These are phyloP conservation scores for Cylindroiulus punctatus DNA, from an alignment of 2,888 invertebrate species.

Conservation along the genomic window DNA sequence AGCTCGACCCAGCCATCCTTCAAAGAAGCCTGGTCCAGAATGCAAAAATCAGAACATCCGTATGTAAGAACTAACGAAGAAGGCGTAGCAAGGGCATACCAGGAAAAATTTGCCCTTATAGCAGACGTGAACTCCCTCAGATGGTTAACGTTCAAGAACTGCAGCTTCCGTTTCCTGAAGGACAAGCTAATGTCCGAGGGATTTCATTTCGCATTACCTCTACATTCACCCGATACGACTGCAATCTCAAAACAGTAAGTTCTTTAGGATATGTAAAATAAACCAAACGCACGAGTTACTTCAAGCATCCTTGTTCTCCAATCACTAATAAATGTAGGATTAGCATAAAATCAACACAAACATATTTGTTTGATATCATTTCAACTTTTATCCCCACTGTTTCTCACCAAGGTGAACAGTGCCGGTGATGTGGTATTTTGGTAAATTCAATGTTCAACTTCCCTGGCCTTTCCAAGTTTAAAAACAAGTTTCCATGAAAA, in stretches of 20 bases:
- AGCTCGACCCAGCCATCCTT: neutral
- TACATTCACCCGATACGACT: neutral
- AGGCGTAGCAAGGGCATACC: neutral
- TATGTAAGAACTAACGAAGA: slow-evolving; percentile 6
- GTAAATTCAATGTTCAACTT: too few species aligned
- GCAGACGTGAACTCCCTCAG: slow-evolving; percentile 15
- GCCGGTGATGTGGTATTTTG: too few species aligned
- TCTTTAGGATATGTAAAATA: neutral
- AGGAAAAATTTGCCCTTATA: neutral
- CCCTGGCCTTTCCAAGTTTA: too few species aligned
- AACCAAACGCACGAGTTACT: too few species aligned
- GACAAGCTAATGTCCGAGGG: neutral
- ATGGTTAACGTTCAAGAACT: slow-evolving; percentile 3
- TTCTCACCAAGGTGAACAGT: too few species aligned
- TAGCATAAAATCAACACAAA: too few species aligned
- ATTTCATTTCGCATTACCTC: neutral
- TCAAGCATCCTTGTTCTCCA: too few species aligned
- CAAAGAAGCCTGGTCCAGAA: slow-evolving; percentile 11
- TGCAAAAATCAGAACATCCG: neutral
- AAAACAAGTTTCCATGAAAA: too few species aligned
- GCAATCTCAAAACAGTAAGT: neutral
- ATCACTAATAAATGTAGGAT: too few species aligned
- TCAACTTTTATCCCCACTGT: too few species aligned
- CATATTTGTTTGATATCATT: too few species aligned
- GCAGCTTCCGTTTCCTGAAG: neutral